Evolutionary conservation across 2,888 invertebrate genomes (phyloP), one percentile per base, ranked within the genome.

Genomic region (Diogma glabrata): DNA sequence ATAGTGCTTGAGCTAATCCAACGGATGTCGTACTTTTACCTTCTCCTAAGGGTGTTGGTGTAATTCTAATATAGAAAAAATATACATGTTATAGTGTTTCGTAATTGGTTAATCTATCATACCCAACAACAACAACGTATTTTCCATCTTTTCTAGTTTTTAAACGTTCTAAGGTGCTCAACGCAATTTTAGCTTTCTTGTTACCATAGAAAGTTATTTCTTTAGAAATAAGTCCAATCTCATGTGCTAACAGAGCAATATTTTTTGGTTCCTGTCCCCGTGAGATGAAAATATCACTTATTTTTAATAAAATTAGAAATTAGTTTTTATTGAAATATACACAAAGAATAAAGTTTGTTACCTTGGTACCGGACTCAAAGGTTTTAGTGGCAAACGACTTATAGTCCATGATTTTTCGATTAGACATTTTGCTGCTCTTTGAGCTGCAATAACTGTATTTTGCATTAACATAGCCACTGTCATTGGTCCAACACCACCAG

Each of bases 401-500:
- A 93, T 67, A 36, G 77, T 77, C 94, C 94, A 93, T 28, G 71
- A 63, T n/a, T 71, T 72, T 49, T 71, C 72, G 1, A 55, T 17
- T 19, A 81, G 60, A 22, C 73, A 75, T 22, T 76, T 71, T 12
- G 78, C 77, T 50, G 79, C 74, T 47, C 77, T 74, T 59, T 79
- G 72, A 8, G 94, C 93, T 49, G 92, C 84, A 57, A 84, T 75
- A 28, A 94, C 87, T 0, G 95, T 96, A 72, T 99, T 99, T 60
- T 82, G 81, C 90, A 95, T 91, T 26, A 93, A 72, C 94, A 96
- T 96, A 17, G 95, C 94, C 56, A 95, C 99, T 0, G 99, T 99
- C 95, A 99, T 96, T 14, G 97, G 99, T 1, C 99, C 99, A 54
- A 99, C 97, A 55, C 99, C 99, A 51, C 90, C 89, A 10, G 93